Percentiles rank a stretch among this genome's conserved stretches.
phyloP scores from a whole-genome alignment of 2,888 invertebrate genomes.

The Trichopoda pennipes region DNA sequence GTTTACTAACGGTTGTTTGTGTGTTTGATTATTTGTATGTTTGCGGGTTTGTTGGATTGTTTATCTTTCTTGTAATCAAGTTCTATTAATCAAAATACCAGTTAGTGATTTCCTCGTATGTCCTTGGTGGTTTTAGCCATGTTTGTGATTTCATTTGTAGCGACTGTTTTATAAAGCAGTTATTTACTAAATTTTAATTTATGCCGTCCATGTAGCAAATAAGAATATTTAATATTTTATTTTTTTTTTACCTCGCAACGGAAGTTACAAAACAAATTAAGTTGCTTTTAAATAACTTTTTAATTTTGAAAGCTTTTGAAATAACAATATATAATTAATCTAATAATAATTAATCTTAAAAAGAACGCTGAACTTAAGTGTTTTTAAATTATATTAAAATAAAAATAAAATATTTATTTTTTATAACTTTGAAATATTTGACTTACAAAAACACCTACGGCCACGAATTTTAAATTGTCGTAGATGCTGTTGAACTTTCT shows the following conservation, averaged over 20 bases:
- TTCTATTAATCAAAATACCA: constrained; percentile 35
- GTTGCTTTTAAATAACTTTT: constrained; percentile 7
- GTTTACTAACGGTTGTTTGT: constrained; percentile 31
- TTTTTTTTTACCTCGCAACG: constrained; percentile 13
- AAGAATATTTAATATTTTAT: constrained; percentile 52
- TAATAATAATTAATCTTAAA: background rate
- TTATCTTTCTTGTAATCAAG: constrained; percentile 27
- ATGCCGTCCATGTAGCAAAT: constrained; percentile 31
- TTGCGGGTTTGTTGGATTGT: constrained; percentile 22
- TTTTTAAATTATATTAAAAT: too few relatives aligned
- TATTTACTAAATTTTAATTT: constrained; percentile 47
- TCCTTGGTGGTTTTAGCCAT: constrained; percentile 48
- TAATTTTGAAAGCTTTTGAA: background rate
- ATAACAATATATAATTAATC: too few relatives aligned
- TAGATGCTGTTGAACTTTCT: too few relatives aligned
- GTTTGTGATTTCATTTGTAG: background rate
- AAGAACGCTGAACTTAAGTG: background rate
- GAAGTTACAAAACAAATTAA: constrained; percentile 23
- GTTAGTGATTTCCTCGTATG: constrained; percentile 48
- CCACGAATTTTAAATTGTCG: too few relatives aligned
- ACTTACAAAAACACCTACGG: too few relatives aligned
- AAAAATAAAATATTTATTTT: too few relatives aligned
- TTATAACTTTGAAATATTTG: too few relatives aligned
- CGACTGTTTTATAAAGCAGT: constrained; percentile 34
- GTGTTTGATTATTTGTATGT: constrained; percentile 31